Conservation (phyloP, 2,888 invertebrate genomes). For the Carterocephalus palaemon region DNA sequence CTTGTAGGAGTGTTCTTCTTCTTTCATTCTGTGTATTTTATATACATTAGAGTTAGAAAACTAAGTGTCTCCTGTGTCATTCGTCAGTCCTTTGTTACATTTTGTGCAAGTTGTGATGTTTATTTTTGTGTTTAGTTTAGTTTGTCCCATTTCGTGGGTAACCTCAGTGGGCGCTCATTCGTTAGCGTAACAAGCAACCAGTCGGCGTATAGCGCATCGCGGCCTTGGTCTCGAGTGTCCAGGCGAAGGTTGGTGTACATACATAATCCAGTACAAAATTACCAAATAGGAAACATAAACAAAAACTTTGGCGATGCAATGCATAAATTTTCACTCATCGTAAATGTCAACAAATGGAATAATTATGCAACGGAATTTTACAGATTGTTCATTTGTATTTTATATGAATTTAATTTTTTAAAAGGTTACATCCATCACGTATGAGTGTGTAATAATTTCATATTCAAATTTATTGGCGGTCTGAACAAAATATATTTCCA, state of each 20-base stretch:
- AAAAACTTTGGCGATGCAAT: background rate
- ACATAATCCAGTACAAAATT: slow-evolving; percentile 40
- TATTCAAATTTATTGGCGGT: too few relatives aligned
- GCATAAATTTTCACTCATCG: slow-evolving; percentile 27
- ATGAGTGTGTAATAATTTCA: too few relatives aligned
- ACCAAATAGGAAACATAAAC: slow-evolving; percentile 36
- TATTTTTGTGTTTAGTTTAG: slow-evolving; percentile 74
- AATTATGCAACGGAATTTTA: background rate
- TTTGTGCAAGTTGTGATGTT: slow-evolving; percentile 27
- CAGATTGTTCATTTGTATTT: too few relatives aligned
- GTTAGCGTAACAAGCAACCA: slow-evolving; percentile 79
- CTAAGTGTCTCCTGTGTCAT: slow-evolving; percentile 41
- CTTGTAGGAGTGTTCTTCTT: slow-evolving; percentile 36
- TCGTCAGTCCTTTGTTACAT: slow-evolving; percentile 46
- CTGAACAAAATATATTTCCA: too few relatives aligned
- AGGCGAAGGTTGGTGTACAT: slow-evolving; percentile 78
- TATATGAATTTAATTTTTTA: too few relatives aligned
- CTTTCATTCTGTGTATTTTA: slow-evolving; percentile 26
- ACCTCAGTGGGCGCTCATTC: slow-evolving; percentile 80
- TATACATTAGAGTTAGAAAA: slow-evolving; percentile 19
- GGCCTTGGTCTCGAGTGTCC: slow-evolving; percentile 83
- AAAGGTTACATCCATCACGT: too few relatives aligned
- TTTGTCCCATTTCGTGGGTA: slow-evolving; percentile 78
- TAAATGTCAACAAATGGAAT: slow-evolving; percentile 21
- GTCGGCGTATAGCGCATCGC: slow-evolving; percentile 80